Evolutionary conservation across 2,888 invertebrate genomes (phyloP).

Genomic region (Meliscaeva auricollis): DNA sequence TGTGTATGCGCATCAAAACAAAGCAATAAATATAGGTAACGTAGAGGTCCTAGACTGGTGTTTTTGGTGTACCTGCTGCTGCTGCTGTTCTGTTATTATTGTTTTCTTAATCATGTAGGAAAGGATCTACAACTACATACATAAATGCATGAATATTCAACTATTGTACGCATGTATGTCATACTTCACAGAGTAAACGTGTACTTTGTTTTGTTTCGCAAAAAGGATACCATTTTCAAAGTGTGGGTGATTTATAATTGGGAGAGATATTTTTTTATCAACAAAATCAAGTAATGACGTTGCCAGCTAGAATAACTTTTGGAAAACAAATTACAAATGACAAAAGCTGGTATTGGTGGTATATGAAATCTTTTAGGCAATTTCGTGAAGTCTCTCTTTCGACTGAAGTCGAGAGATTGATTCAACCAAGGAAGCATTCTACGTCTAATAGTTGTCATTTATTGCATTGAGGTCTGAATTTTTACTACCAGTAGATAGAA

Average conservation of each 20-base stretch:
- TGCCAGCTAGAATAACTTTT: too few species aligned
- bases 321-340: too few species aligned
- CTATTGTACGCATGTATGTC: conserved; percentile 41
- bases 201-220: neutral
- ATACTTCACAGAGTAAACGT: neutral
- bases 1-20: conserved; percentile 26
- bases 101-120: conserved; percentile 2
- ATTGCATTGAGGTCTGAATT: too few species aligned
- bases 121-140: conserved; percentile 4
- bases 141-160: neutral
- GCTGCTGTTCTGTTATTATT: conserved; percentile 1
- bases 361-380: too few species aligned
- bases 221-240: conserved; percentile 8
- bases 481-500: too few species aligned
- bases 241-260: conserved; percentile 15
- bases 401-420: too few species aligned
- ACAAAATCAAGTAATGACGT: too few species aligned
- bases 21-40: neutral
- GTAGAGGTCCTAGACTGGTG: neutral
- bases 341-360: too few species aligned
- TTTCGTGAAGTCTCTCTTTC: too few species aligned
- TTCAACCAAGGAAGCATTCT: too few species aligned
- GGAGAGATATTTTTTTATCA: neutral
- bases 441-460: too few species aligned
- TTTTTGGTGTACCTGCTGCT: conserved; percentile 20